Conservation (phyloP, 2,888 invertebrate species). For the Eumerus sabulonum region DNA sequence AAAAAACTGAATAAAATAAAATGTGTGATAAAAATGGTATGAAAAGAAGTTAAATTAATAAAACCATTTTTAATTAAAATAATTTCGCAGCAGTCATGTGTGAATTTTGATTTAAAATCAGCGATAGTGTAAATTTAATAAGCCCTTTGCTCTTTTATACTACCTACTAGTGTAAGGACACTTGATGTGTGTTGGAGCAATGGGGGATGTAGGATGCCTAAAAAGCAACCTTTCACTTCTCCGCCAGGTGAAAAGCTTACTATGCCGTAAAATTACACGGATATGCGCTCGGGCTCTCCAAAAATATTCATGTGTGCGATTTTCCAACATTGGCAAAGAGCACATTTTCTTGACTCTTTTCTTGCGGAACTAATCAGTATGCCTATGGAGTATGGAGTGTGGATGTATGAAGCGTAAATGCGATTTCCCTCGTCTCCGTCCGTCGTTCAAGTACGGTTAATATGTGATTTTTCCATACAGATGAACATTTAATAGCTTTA, state of each 20-base stretch:
- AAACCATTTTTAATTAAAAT: conserved; percentile 62
- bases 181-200: conserved; percentile 67
- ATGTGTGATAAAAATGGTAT: conserved; percentile 34
- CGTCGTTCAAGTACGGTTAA: conserved; percentile 46
- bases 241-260: conserved; percentile 60
- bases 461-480: conserved; percentile 68
- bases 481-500: conserved; percentile 68
- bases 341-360: conserved; percentile 62
- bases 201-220: conserved; percentile 36
- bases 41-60: conserved; percentile 33
- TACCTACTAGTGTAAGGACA: conserved; percentile 62
- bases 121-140: conserved; percentile 68
- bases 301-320: conserved; percentile 55
- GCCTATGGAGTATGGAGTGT: conserved; percentile 25
- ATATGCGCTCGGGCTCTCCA: conserved; percentile 54
- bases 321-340: conserved; percentile 61
- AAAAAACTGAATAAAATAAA: conserved; percentile 44
- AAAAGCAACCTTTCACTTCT: conserved; percentile 51
- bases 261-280: conserved; percentile 65
- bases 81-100: conserved; percentile 63
- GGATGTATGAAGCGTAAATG: conserved; percentile 13
- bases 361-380: conserved; percentile 67
- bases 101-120: conserved; percentile 68
- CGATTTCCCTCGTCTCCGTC: conserved; percentile 13
- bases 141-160: conserved; percentile 64